Evolutionary conservation across 2,113 vertebrate species (phyloP).

Genomic region (Ranitomeya imitator): DNA sequence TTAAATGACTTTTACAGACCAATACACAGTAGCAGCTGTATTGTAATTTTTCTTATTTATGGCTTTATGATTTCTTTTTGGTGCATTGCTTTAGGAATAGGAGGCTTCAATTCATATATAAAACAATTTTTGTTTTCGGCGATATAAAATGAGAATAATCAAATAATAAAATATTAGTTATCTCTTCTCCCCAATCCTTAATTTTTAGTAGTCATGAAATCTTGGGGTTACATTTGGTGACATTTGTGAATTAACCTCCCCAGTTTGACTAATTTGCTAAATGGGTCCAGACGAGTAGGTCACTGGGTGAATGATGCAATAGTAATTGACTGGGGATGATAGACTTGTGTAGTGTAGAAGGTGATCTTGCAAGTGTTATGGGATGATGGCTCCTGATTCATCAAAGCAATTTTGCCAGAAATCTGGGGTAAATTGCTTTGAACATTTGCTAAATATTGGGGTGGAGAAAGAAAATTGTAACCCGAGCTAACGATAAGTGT

Average conservation of each 20-base stretch:
- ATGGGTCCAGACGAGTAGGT: too few species aligned
- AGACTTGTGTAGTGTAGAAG: too few species aligned
- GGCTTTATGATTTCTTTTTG: slow-evolving; percentile 33
- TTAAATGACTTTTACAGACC: slow-evolving; percentile 47
- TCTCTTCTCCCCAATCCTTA: background rate
- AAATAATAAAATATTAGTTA: background rate
- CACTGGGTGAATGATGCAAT: too few species aligned
- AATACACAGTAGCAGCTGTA: slow-evolving; percentile 49
- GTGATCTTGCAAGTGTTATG: too few species aligned
- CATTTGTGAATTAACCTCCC: background rate
- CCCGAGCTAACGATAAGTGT: too few species aligned
- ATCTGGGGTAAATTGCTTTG: too few species aligned
- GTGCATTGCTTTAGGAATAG: background rate
- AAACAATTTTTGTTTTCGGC: background rate
- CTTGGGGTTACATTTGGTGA: background rate
- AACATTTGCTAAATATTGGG: too few species aligned
- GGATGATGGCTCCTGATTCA: too few species aligned
- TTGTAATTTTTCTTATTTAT: slow-evolving; percentile 46
- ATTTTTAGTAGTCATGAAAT: background rate
- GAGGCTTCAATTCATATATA: background rate
- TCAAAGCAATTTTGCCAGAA: too few species aligned
- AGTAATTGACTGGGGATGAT: too few species aligned
- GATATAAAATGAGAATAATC: background rate
- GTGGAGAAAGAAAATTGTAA: too few species aligned
- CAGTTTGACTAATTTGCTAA: too few species aligned